Percentiles rank a stretch among this genome's conserved stretches.
These are phyloP conservation scores for Terrapene triunguis DNA, from an alignment of 2,113 vertebrate genomes.

Conservation along the genomic window DNA sequence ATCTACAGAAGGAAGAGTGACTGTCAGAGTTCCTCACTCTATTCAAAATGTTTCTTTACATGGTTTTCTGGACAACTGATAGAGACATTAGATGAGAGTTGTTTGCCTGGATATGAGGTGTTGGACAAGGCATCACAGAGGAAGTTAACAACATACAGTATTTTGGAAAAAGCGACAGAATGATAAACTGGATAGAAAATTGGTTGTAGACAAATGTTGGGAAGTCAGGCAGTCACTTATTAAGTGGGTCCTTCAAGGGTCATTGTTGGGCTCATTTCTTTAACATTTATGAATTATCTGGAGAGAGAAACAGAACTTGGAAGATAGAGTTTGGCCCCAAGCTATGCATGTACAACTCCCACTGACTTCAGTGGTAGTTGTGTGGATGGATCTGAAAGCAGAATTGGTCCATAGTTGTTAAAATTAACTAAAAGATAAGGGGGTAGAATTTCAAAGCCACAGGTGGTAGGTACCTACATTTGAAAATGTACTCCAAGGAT, in stretches of 20 bases:
- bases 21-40: background rate
- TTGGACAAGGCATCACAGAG: no score
- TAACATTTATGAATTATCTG: background rate
- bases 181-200: no score
- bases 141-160: no score
- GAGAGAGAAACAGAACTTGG: background rate
- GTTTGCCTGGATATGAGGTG: no score
- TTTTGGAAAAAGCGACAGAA: no score
- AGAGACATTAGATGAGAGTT: background rate
- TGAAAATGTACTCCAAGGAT: background rate
- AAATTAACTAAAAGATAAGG: background rate
- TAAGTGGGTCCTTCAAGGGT: no score
- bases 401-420: background rate
- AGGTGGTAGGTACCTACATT: background rate
- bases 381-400: background rate
- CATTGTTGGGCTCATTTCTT: no score
- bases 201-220: no score
- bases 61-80: background rate
- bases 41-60: background rate
- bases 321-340: background rate
- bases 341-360: background rate
- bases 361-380: background rate
- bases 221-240: no score
- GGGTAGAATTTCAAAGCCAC: background rate
- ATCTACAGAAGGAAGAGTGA: background rate